Evolutionary conservation across 2,888 invertebrate species (phyloP).

Genomic region (Seira musarum): DNA sequence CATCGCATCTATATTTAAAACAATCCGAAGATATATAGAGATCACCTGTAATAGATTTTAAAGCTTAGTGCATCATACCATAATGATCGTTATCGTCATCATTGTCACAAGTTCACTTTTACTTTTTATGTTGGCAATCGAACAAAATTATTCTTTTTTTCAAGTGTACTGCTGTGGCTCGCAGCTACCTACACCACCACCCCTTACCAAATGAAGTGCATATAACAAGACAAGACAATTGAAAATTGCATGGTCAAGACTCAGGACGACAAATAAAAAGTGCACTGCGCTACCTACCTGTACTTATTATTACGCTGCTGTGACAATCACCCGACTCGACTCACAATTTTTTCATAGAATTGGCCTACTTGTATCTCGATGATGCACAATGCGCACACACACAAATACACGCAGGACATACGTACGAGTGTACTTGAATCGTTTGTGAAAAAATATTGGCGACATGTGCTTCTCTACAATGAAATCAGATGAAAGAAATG

Average conservation of each 20-base stretch:
- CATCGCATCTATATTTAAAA: no score
- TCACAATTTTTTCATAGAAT: background rate
- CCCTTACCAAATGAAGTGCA: background rate
- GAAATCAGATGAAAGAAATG: background rate
- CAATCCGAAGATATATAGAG: background rate
- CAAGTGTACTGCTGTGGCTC: slow-evolving; percentile 13
- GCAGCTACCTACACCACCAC: slow-evolving; percentile 1
- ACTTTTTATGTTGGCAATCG: slow-evolving; percentile 30
- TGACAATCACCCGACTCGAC: background rate
- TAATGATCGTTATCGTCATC: slow-evolving; percentile 9
- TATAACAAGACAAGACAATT: background rate
- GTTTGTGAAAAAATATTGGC: background rate
- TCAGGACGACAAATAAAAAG: slow-evolving; percentile 2
- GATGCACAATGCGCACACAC: background rate
- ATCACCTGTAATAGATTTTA: slow-evolving; percentile 1
- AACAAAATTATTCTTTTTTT: background rate
- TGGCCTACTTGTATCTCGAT: background rate
- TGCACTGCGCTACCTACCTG: no score
- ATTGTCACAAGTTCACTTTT: slow-evolving; percentile 29
- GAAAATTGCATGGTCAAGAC: slow-evolving; percentile 39
- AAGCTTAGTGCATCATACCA: slow-evolving; percentile 8
- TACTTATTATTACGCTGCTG: background rate
- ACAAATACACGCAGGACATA: background rate
- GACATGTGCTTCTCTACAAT: slow-evolving; percentile 5
- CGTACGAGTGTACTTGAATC: no score